Conservation (phyloP, 2,113 vertebrate species). For the Peromyscus maniculatus region DNA sequence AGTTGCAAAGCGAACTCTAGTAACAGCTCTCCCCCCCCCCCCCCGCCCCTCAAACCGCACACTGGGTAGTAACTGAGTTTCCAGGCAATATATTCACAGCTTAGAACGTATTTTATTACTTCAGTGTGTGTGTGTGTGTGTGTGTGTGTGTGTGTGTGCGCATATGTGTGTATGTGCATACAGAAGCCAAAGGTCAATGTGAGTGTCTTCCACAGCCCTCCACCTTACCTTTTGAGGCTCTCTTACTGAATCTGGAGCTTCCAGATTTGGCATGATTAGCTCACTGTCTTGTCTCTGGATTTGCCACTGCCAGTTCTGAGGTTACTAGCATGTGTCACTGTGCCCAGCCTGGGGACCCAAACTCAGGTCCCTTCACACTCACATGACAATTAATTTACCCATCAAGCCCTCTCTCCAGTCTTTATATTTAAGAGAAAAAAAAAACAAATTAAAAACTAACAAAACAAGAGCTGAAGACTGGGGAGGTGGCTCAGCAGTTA, state of each 20-base stretch:
- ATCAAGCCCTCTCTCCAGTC: neutral
- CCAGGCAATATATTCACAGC: constrained; percentile 48
- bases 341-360: neutral
- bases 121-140: neutral
- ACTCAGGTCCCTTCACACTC: neutral
- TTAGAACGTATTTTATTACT: constrained; percentile 8
- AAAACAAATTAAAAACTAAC: neutral
- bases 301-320: neutral
- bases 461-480: neutral
- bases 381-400: too few relatives aligned
- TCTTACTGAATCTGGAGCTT: neutral
- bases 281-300: neutral
- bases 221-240: neutral
- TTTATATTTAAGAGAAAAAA: neutral
- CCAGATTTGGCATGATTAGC: neutral
- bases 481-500: neutral
- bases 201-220: neutral
- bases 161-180: neutral
- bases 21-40: neutral
- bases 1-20: constrained; percentile 14
- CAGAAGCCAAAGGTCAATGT: too few relatives aligned
- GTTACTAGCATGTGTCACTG: neutral
- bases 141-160: neutral
- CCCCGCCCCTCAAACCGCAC: neutral
- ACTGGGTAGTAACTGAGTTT: constrained; percentile 45